Evolutionary conservation across 1,140 invertebrate species (phyloP), one percentile per base, ranked within the genome.

Genomic region (Luehdorfia chinensis): DNA sequence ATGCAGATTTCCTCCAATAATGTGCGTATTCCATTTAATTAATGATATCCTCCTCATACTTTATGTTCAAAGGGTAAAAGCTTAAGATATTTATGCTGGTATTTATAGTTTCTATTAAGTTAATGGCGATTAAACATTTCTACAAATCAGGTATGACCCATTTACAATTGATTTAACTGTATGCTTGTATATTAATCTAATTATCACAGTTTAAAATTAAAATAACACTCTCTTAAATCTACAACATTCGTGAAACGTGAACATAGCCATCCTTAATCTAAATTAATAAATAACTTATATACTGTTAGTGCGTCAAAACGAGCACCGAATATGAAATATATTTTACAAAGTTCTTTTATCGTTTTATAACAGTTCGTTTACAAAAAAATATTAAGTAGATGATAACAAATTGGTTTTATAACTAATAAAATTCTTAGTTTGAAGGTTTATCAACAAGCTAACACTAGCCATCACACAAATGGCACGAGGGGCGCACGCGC

Each of bases 241-340:
- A 69, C 49, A 64, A 59, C 59, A 59, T 62, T 63, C 56, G 52
- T 52, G 60, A 67, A 74, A 72, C 64, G 62, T 75, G 62, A 72
- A 83, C 78, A 80, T 83, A 83, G 78, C 78, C 76, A 64, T 73
- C 51, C 79, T 78, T 84, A 83, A 50, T 54, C 61, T 75, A 80
- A 70, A 79, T 77, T 84, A 84, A 80, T 84, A 84, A 84, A 84
- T 84, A 80, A 80, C 61, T 78, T 80, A 77, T 61, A 71, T 58
- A 64, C 77, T 72, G 64, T 72, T 70, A 61, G 60, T 65, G 69
- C 72, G 46, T 57, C 53, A 30, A 39, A n/a, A 48, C 12, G 50
- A 59, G 58, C 68, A 68, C 65, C 46, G 49, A 54, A 61, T 54
- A 60, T 55, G 57, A 63, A 66, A 65, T 61, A 54, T 47, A 64